Evolutionary conservation across 2,888 invertebrate species (phyloP), one percentile per base, ranked within the genome.

Genomic region (Oligia latruncula): DNA sequence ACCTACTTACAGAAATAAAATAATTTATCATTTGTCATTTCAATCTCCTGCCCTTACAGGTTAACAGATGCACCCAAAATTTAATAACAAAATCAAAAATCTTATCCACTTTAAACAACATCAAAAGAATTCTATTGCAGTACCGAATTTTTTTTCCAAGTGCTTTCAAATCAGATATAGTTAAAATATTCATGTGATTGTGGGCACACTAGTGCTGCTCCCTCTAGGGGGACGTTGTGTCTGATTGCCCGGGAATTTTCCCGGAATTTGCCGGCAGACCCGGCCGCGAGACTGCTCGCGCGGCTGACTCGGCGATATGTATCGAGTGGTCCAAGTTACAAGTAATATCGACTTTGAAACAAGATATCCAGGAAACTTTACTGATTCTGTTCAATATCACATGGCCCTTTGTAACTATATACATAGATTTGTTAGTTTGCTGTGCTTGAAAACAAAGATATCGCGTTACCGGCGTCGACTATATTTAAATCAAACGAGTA

Each of bases 231-330:
- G 74, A 83, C 87, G 88, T 84, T 81, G 86, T 89, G 91, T 90
- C 93, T 94, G 93, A 93, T 94, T 94, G 93, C 90, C 90, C 89
- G 90, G 86, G 85, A 90, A 92, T 91, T 93, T 90, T 85, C 88
- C 90, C 88, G 91, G 90, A 91, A 90, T 91, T 90, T 87, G 82
- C 88, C 87, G 86, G 89, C 82, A 90, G 89, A 87, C 89, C 88
- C 90, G 83, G 90, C 90, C 90, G 89, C 90, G 91, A 90, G 89
- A 88, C 89, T 88, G 86, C 86, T 89, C 85, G 81, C 88, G 89
- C 88, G 76, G 82, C 89, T 90, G 89, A 90, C 84, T 89, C 87
- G 77, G 85, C 92, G 87, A 88, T 87, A 90, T 88, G 76, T 89
- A 71, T 74, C 17, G 65, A 40, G 40, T 72, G 74, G 80, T 66